Conservation (phyloP, 2,888 invertebrate species). For the Agrochola lota region DNA sequence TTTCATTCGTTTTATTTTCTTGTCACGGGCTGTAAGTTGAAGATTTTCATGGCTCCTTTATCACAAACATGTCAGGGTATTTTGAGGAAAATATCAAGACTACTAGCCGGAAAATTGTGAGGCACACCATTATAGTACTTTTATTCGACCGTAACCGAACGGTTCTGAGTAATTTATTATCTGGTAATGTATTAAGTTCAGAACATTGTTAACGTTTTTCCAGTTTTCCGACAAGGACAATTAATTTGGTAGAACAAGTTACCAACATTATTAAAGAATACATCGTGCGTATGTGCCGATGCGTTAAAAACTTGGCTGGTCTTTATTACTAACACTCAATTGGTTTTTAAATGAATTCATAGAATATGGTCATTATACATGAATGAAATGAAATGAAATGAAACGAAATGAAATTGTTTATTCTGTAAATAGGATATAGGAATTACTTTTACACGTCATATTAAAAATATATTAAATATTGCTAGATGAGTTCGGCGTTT, state of each 20-base stretch:
- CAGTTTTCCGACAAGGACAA: neutral
- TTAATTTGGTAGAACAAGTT: neutral
- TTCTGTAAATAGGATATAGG: too few relatives aligned
- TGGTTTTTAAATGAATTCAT: neutral
- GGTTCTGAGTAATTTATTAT: neutral
- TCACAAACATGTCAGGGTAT: neutral
- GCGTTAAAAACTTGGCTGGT: neutral
- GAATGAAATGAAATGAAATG: too few relatives aligned
- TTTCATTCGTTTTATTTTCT: neutral
- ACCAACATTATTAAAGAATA: neutral
- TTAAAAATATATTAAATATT: too few relatives aligned
- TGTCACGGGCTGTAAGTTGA: neutral
- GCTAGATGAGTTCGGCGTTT: too few relatives aligned
- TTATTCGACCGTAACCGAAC: conserved; percentile 1
- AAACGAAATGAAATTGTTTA: too few relatives aligned
- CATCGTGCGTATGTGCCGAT: neutral
- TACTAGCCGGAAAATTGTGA: neutral
- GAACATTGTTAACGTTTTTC: conserved; percentile 4
- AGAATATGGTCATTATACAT: neutral
- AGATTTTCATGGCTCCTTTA: conserved; percentile 1
- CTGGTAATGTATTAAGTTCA: neutral
- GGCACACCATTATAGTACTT: neutral
- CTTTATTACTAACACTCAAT: neutral
- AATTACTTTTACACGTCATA: too few relatives aligned
- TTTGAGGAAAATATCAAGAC: neutral